phyloP scores from a whole-genome alignment of 2,797 vertebrate genomes.

The Pempheris klunzingeri region DNA sequence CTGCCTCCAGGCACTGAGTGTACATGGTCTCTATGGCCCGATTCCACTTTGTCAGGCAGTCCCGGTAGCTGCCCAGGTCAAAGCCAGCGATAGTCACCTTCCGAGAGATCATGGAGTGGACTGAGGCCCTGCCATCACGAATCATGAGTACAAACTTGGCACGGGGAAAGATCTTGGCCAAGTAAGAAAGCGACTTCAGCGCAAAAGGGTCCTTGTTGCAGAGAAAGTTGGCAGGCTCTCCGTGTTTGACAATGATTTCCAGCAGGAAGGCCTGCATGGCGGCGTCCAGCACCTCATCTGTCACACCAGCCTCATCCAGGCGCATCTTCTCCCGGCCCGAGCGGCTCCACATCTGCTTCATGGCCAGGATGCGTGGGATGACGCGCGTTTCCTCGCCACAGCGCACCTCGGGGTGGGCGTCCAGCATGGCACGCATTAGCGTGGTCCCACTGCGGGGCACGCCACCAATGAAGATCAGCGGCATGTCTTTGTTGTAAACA shows the following conservation, averaged over 20 bases:
- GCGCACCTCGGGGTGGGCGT: constrained; percentile 94
- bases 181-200: constrained; percentile 95
- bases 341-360: constrained; percentile 99
- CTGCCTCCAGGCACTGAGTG: constrained; percentile 95
- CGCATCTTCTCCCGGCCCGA: constrained; percentile 97
- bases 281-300: constrained; percentile 95
- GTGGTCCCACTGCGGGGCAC: constrained; percentile 97
- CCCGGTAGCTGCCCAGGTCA: constrained; percentile 96
- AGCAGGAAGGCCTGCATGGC: constrained; percentile 97
- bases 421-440: constrained; percentile 97
- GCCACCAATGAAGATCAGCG: constrained; percentile 95
- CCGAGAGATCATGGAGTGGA: constrained; percentile 98
- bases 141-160: constrained; percentile 98
- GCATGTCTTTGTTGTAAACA: constrained; percentile 97
- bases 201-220: constrained; percentile 99
- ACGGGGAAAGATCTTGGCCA: constrained; percentile 97
- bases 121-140: constrained; percentile 94
- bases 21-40: constrained; percentile 99
- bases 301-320: constrained; percentile 96
- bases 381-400: constrained; percentile 97
- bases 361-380: constrained; percentile 94
- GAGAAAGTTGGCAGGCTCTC: constrained; percentile 94
- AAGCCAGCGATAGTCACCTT: constrained; percentile 99
- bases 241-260: constrained; percentile 97
- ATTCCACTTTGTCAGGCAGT: constrained; percentile 99